Percentiles rank a stretch among this genome's conserved stretches.
Conservation (phyloP, 64 coral and sea anemone genomes). For the Pocillopora damicornis region DNA sequence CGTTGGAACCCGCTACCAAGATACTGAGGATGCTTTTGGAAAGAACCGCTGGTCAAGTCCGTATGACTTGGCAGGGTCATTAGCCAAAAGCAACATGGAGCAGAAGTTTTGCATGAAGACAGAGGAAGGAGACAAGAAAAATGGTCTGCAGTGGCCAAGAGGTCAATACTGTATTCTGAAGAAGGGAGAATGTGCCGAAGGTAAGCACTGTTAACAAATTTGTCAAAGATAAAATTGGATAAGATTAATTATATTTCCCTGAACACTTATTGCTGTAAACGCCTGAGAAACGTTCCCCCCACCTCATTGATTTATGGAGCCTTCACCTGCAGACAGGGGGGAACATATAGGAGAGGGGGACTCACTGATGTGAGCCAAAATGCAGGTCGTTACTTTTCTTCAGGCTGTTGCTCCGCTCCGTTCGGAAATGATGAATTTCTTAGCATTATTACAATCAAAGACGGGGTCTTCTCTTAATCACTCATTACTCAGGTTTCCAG, state of each 20-base stretch:
- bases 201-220: background rate
- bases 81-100: background rate
- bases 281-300: too few relatives aligned
- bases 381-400: too few relatives aligned
- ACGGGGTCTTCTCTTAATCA: background rate
- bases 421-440: too few relatives aligned
- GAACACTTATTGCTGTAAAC: too few relatives aligned
- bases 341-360: too few relatives aligned
- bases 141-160: background rate
- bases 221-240: too few relatives aligned
- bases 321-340: too few relatives aligned
- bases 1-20: slow-evolving; percentile 44
- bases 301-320: too few relatives aligned
- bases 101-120: slow-evolving; percentile 33
- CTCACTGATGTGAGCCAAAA: too few relatives aligned
- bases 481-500: background rate
- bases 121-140: background rate
- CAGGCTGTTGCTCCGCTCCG: too few relatives aligned
- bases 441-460: background rate
- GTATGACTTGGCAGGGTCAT: background rate
- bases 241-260: too few relatives aligned
- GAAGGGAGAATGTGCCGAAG: background rate
- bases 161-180: background rate
- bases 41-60: slow-evolving; percentile 20
- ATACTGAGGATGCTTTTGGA: slow-evolving; percentile 25